Conservation (phyloP, 1,140 invertebrate genomes). For the Drosophila trapezifrons region DNA sequence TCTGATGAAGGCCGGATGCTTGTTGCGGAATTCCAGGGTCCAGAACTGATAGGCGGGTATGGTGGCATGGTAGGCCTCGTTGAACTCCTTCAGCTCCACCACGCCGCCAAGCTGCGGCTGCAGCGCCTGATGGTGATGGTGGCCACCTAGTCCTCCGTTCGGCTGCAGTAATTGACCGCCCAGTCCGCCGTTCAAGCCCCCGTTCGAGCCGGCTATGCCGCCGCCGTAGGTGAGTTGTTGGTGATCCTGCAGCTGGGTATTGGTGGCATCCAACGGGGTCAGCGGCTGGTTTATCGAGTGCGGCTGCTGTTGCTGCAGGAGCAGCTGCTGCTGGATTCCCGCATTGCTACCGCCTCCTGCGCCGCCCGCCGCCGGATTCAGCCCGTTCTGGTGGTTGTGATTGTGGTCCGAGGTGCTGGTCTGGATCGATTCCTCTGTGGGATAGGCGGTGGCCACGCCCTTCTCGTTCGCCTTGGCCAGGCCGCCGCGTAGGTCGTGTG, state of each 20-base stretch:
- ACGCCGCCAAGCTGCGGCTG: constrained; percentile 87
- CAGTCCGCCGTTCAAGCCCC: constrained; percentile 19
- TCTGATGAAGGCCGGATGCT: constrained; percentile 93
- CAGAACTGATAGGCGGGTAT: constrained; percentile 96
- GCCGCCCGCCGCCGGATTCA: constrained; percentile 2
- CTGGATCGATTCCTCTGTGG: constrained; percentile 87
- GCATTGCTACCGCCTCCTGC: constrained; percentile 25
- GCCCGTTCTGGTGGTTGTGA: constrained; percentile 65
- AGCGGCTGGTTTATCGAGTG: constrained; percentile 77
- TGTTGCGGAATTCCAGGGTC: constrained; percentile 95
- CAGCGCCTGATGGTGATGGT: constrained; percentile 84
- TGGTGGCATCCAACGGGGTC: constrained; percentile 74
- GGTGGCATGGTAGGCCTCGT: constrained; percentile 90
- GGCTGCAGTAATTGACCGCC: constrained; percentile 82
- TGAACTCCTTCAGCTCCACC: constrained; percentile 91
- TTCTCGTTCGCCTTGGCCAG: constrained; percentile 61
- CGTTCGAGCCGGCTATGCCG: constrained; percentile 19
- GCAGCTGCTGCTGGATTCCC: constrained; percentile 74
- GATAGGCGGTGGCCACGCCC: constrained; percentile 72
- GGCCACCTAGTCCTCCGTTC: constrained; percentile 26
- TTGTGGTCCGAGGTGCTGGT: constrained; percentile 88
- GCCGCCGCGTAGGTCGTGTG: constrained; percentile 89
- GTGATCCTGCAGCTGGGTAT: constrained; percentile 76
- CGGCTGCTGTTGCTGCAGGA: constrained; percentile 78
- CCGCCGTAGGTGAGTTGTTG: constrained; percentile 71